Conservation (phyloP, 2,888 invertebrate genomes). For the Drosophila sordidula region DNA sequence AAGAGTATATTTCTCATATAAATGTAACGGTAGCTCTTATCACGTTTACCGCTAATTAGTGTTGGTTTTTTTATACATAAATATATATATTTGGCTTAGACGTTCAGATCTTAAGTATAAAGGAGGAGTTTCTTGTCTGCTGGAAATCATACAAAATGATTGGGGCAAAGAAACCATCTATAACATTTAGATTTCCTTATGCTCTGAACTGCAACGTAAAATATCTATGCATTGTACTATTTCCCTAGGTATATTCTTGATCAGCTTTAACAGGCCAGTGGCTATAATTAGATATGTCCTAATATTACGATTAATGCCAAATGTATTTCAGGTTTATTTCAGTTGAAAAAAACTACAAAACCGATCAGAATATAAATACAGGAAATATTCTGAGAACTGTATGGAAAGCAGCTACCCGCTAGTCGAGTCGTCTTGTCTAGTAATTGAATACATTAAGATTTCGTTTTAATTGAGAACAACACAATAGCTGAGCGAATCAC, state of each 20-base stretch:
- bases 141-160: background rate
- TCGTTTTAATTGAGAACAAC: slow-evolving; percentile 39
- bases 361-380: background rate
- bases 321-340: background rate
- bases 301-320: background rate
- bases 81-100: slow-evolving; percentile 5
- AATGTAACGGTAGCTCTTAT: slow-evolving; percentile 19
- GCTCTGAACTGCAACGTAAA: background rate
- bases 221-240: background rate
- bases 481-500: slow-evolving; percentile 37
- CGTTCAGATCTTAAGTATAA: slow-evolving; percentile 53
- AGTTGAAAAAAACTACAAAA: no score
- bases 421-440: background rate
- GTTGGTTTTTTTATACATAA: background rate
- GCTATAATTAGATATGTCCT: background rate
- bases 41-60: slow-evolving; percentile 31
- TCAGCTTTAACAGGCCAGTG: background rate
- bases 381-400: background rate
- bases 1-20: slow-evolving; percentile 2
- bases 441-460: slow-evolving; percentile 7
- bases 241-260: background rate
- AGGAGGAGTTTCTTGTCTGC: slow-evolving; percentile 1
- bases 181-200: slow-evolving; percentile 8
- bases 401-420: background rate
- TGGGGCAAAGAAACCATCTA: slow-evolving; percentile 8